phyloP scores from a whole-genome alignment of 2,797 vertebrate species.

The Platalea minor region DNA sequence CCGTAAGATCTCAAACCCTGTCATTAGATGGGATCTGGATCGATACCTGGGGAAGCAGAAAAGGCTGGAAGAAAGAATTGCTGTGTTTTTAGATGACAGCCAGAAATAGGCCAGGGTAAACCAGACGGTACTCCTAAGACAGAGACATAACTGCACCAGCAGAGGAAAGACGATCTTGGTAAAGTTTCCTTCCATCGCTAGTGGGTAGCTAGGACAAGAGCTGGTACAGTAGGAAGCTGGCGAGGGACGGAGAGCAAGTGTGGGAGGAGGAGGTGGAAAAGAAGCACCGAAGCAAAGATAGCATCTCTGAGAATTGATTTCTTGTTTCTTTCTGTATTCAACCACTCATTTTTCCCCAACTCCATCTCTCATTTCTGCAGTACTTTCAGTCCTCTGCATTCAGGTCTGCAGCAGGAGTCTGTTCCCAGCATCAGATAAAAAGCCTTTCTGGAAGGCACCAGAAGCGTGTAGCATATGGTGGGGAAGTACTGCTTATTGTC shows the following conservation, averaged over 20 bases:
- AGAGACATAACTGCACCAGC: neutral
- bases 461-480: neutral
- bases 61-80: neutral
- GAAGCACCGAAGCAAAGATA: neutral
- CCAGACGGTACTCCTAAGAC: neutral
- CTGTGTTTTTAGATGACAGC: neutral
- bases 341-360: neutral
- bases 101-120: neutral
- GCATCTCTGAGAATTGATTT: conserved; percentile 19
- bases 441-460: conserved; percentile 27
- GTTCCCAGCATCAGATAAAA: conserved; percentile 10
- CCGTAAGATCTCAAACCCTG: neutral
- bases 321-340: neutral
- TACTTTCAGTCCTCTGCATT: neutral
- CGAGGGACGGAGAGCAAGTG: neutral
- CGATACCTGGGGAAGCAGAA: neutral
- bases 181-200: neutral
- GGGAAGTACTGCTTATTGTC: neutral
- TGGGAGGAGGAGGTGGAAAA: neutral
- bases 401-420: neutral
- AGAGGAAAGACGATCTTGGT: neutral
- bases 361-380: neutral
- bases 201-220: neutral
- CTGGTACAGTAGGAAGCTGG: neutral
- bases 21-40: neutral